These are phyloP conservation scores for Saxidomus purpurata DNA, from an alignment of 1,140 invertebrate genomes.

Conservation along the genomic window DNA sequence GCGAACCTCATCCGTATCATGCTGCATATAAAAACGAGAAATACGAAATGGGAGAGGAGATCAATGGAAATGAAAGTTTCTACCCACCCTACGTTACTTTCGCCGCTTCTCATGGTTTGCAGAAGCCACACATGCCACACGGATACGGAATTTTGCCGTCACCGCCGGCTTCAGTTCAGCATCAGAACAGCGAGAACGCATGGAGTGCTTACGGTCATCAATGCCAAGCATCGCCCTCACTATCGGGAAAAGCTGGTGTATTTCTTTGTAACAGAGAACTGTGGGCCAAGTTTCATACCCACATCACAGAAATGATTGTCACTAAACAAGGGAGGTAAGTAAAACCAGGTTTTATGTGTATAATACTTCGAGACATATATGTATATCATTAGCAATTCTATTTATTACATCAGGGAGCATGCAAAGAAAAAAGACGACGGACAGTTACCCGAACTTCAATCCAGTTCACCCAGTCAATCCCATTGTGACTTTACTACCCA, in stretches of 20 bases:
- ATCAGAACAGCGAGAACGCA: not conserved
- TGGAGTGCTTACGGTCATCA: not conserved
- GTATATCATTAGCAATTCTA: too few relatives aligned
- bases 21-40: not conserved
- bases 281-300: constrained; percentile 99
- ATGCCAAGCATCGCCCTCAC: not conserved
- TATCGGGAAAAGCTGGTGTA: constrained; percentile 71
- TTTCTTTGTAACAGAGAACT: constrained; percentile 90
- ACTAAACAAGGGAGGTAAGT: constrained; percentile 99
- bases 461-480: too few relatives aligned
- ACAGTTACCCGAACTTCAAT: too few relatives aligned
- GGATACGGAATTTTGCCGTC: not conserved
- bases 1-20: not conserved
- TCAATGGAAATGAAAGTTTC: not conserved
- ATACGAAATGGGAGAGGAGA: not conserved
- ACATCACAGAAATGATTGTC: constrained; percentile 99
- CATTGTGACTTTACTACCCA: too few relatives aligned
- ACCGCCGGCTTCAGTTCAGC: not conserved
- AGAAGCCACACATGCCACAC: not conserved
- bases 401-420: too few relatives aligned
- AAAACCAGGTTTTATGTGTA: not conserved
- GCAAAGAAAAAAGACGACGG: too few relatives aligned
- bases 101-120: not conserved
- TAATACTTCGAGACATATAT: too few relatives aligned
- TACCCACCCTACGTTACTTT: not conserved